These are phyloP conservation scores for Lophius americanus DNA, from an alignment of 2,797 vertebrate species.

Conservation along the genomic window DNA sequence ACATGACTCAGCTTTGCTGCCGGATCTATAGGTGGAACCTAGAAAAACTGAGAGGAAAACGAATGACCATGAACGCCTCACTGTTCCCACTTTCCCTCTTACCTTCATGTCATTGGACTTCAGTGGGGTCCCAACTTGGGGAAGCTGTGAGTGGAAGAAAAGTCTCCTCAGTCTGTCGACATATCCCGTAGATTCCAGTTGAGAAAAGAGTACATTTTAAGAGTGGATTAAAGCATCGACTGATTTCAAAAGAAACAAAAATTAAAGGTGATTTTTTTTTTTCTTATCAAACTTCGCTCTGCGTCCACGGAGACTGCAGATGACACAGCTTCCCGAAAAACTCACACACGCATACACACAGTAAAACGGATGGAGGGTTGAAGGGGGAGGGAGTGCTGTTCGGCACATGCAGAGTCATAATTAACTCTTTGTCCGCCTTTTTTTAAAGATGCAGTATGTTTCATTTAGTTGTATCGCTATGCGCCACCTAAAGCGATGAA, in stretches of 20 bases:
- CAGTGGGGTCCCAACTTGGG: constrained; percentile 72
- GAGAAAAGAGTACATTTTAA: background rate
- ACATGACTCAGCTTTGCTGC: constrained; percentile 81
- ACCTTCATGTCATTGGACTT: constrained; percentile 77
- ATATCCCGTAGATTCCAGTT: constrained; percentile 58
- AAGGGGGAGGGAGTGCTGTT: constrained; percentile 49
- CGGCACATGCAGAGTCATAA: constrained; percentile 77
- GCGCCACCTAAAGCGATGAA: too few species aligned
- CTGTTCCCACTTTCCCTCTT: constrained; percentile 53
- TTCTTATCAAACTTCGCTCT: constrained; percentile 54
- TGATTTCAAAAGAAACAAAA: background rate
- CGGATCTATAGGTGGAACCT: constrained; percentile 31
- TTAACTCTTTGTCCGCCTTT: constrained; percentile 76
- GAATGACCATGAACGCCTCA: background rate
- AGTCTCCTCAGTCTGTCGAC: constrained; percentile 72
- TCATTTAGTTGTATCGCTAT: too few species aligned
- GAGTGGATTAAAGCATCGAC: background rate
- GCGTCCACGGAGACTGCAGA: constrained; percentile 53
- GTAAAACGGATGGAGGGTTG: constrained; percentile 65
- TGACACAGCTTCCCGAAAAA: constrained; percentile 53
- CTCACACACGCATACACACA: constrained; percentile 27
- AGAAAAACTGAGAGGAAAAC: constrained; percentile 11
- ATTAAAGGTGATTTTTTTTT: constrained; percentile 4
- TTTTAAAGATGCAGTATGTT: too few species aligned
- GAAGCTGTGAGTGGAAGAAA: constrained; percentile 58